phyloP scores from a whole-genome alignment of 2,888 invertebrate genomes.

The Coecobrya sp. region DNA sequence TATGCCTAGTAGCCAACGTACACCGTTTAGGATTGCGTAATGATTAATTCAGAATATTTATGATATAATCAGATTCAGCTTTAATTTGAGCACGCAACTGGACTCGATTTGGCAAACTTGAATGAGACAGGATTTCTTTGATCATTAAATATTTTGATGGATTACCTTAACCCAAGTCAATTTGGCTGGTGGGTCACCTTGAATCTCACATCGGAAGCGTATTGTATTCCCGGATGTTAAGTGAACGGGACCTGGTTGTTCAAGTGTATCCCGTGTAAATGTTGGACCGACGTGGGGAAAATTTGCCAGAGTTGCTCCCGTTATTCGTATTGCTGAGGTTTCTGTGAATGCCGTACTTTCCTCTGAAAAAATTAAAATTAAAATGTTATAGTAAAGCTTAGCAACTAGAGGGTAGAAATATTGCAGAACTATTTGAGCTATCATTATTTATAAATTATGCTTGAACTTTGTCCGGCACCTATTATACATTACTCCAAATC shows the following conservation, averaged over 20 bases:
- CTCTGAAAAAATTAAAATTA: slow-evolving; percentile 53
- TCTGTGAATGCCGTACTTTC: slow-evolving; percentile 71
- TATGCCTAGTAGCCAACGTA: neutral
- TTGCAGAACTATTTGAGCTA: too few species aligned
- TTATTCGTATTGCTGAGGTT: slow-evolving; percentile 62
- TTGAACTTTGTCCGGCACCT: too few species aligned
- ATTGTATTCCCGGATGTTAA: slow-evolving; percentile 85
- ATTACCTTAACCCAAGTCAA: slow-evolving; percentile 86
- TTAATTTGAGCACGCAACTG: neutral
- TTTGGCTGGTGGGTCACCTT: slow-evolving; percentile 83
- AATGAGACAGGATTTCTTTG: neutral
- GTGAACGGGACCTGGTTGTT: slow-evolving; percentile 85
- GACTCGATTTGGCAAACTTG: neutral
- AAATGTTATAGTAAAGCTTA: too few species aligned
- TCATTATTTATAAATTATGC: too few species aligned
- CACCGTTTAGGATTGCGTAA: neutral
- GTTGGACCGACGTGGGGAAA: slow-evolving; percentile 80
- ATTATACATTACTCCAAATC: too few species aligned
- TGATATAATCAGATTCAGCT: neutral
- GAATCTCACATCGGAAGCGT: slow-evolving; percentile 84
- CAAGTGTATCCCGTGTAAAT: slow-evolving; percentile 83
- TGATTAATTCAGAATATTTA: slow-evolving; percentile 21
- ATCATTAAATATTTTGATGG: slow-evolving; percentile 19
- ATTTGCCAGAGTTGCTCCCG: slow-evolving; percentile 54
- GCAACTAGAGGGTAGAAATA: too few species aligned